Evolutionary conservation across 2,888 invertebrate species (phyloP).

Genomic region (Acanthococcus lagerstroemiae): DNA sequence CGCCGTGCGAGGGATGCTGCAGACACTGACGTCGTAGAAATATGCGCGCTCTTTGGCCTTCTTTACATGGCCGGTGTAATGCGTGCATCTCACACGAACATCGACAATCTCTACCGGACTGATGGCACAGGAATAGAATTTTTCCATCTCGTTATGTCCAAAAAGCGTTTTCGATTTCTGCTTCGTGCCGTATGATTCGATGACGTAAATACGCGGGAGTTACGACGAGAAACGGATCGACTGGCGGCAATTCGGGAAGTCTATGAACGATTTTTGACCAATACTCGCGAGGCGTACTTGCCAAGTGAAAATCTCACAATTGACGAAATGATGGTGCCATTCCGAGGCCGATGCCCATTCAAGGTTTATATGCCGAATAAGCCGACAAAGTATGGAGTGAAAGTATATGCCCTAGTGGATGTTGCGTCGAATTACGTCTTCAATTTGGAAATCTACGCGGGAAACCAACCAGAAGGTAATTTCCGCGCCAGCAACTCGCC

Average conservation of each 20-base stretch:
- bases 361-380: constrained; percentile 38
- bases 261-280: constrained; percentile 36
- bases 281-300: constrained; percentile 37
- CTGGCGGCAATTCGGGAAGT: not conserved
- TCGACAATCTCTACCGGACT: not conserved
- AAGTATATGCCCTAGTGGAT: constrained; percentile 38
- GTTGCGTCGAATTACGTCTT: constrained; percentile 31
- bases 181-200: not conserved
- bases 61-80: constrained; percentile 33
- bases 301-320: constrained; percentile 35
- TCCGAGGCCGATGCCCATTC: constrained; percentile 37
- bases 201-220: not conserved
- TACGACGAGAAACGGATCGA: not conserved
- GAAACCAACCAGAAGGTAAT: constrained; percentile 33
- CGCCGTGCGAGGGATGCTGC: too few relatives aligned
- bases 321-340: constrained; percentile 38
- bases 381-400: constrained; percentile 39
- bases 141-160: not conserved
- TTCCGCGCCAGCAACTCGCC: constrained; percentile 28
- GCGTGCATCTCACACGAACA: constrained; percentile 34
- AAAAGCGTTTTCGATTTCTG: not conserved
- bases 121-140: not conserved
- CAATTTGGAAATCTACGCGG: constrained; percentile 33
- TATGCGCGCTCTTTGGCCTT: constrained; percentile 35
- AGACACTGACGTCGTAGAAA: constrained; percentile 34